phyloP scores from a whole-genome alignment of 2,113 vertebrate species.

The Brevimyrus niger region DNA sequence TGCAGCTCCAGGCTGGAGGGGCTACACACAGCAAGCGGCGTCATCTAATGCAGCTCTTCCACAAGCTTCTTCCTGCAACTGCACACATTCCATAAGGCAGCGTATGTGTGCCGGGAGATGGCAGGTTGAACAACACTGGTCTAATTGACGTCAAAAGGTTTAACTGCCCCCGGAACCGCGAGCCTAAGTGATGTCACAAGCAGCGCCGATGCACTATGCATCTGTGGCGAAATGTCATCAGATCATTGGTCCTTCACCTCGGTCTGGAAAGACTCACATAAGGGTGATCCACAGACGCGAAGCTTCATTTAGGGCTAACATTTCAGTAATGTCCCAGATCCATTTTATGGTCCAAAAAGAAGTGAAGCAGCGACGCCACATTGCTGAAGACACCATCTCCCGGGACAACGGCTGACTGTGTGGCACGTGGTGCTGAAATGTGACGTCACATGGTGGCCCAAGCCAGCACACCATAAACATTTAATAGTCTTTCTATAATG shows the following conservation, averaged over 20 bases:
- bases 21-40: not conserved
- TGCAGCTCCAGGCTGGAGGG: not conserved
- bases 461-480: not conserved
- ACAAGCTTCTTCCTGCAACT: not conserved
- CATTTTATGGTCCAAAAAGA: not conserved
- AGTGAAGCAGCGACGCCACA: too few species aligned
- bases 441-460: not conserved
- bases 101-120: not conserved
- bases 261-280: not conserved
- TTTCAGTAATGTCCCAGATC: not conserved
- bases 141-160: not conserved
- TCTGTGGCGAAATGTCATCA: not conserved
- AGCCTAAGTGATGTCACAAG: not conserved
- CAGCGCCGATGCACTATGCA: not conserved
- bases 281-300: not conserved
- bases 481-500: not conserved
- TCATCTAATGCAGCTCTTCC: not conserved
- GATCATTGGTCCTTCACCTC: not conserved
- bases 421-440: not conserved
- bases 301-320: not conserved
- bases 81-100: not conserved
- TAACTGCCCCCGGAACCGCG: not conserved
- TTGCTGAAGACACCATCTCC: not conserved
- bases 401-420: not conserved
- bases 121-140: not conserved